Percentiles rank a stretch among this genome's conserved stretches.
phyloP scores from a whole-genome alignment of 1,140 invertebrate species.

The Sarcophaga bullata region DNA sequence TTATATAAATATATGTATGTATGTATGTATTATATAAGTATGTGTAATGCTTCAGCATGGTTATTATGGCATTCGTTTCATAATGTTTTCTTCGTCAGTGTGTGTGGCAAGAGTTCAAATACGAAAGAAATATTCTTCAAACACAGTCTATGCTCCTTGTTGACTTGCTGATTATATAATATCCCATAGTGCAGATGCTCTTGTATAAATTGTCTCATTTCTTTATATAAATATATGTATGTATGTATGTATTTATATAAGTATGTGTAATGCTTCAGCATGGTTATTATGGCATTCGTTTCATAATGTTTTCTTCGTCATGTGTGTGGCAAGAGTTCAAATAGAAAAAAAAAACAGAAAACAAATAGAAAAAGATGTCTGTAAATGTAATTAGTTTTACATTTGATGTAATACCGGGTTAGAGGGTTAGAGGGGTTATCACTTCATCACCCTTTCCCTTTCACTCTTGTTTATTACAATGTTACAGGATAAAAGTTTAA shows the following conservation, averaged over 20 bases:
- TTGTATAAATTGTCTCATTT: no score
- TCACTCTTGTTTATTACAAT: background rate
- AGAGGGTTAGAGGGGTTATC: background rate
- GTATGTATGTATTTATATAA: background rate
- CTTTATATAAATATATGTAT: no score
- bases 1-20: no score
- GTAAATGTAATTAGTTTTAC: slow-evolving; percentile 20
- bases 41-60: background rate
- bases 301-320: background rate
- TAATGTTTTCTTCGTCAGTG: no score
- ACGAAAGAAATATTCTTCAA: no score
- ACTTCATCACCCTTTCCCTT: background rate
- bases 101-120: no score
- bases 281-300: background rate
- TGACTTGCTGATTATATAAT: no score
- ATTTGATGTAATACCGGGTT: slow-evolving; percentile 8
- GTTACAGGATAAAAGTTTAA: background rate
- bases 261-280: background rate
- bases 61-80: slow-evolving; percentile 11
- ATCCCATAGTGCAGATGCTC: no score
- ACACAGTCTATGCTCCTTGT: no score
- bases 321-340: background rate
- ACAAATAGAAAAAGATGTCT: slow-evolving; percentile 14
- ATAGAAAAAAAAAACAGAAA: background rate
- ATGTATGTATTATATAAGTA: background rate